Evolutionary conservation across 2,113 vertebrate species (phyloP).

Genomic region (Podarcis cretensis): DNA sequence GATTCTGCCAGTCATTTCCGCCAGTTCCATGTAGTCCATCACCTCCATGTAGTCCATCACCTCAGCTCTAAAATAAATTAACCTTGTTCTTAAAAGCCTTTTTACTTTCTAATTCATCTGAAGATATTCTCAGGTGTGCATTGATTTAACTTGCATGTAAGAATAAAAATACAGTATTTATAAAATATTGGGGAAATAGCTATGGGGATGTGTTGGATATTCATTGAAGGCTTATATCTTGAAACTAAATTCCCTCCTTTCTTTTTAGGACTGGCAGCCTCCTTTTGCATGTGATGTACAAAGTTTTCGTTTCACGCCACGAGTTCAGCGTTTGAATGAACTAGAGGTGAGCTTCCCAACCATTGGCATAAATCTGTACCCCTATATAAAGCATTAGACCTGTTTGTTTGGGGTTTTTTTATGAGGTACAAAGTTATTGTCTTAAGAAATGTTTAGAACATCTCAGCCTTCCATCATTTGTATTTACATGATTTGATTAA

Average conservation of each 20-base stretch:
- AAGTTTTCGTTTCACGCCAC: constrained; percentile 94
- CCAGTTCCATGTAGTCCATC: too few relatives aligned
- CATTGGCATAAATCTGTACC: not conserved
- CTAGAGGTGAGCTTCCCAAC: constrained; percentile 86
- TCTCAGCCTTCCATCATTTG: constrained; percentile 30
- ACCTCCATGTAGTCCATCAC: too few relatives aligned
- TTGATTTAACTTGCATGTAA: too few relatives aligned
- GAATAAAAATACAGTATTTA: not conserved
- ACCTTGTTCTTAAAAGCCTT: not conserved
- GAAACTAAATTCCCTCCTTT: constrained; percentile 27
- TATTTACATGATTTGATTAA: constrained; percentile 25
- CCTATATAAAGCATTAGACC: constrained; percentile 27
- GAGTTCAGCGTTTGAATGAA: constrained; percentile 95
- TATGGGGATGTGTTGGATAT: not conserved
- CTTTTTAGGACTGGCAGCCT: constrained; percentile 94
- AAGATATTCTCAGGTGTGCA: not conserved
- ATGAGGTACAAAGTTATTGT: not conserved
- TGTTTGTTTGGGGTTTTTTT: constrained; percentile 22
- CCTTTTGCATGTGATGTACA: constrained; percentile 97
- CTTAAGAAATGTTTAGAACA: constrained; percentile 42
- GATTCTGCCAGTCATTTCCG: too few relatives aligned
- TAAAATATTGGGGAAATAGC: constrained; percentile 8
- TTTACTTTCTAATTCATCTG: not conserved
- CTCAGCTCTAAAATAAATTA: not conserved
- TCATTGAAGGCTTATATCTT: not conserved